Conservation (phyloP, 2,888 invertebrate genomes). For the Alcis repandata region DNA sequence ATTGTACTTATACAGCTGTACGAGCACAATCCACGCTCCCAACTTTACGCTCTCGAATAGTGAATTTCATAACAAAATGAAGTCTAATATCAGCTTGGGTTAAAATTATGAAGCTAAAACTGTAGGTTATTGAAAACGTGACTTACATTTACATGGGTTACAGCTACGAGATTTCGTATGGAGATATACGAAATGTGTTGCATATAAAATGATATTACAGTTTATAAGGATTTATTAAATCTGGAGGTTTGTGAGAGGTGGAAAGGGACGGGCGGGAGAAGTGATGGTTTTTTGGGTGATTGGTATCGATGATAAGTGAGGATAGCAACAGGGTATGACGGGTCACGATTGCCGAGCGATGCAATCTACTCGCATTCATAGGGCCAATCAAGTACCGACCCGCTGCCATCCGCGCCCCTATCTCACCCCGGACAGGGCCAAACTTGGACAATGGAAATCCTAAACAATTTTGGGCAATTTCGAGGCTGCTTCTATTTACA, state of each 20-base stretch:
- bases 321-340: conserved; percentile 46
- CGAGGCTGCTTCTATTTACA: too few species aligned
- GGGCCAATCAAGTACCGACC: conserved; percentile 84
- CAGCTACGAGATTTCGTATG: conserved; percentile 73
- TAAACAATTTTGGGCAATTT: neutral
- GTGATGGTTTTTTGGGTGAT: conserved; percentile 38
- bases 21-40: conserved; percentile 30
- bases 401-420: conserved; percentile 75
- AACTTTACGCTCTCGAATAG: conserved; percentile 48
- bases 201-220: conserved; percentile 52
- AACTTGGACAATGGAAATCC: conserved; percentile 26
- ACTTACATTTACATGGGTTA: conserved; percentile 84
- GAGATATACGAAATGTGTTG: conserved; percentile 58
- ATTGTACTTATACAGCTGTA: conserved; percentile 18
- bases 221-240: conserved; percentile 51
- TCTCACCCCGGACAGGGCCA: conserved; percentile 58
- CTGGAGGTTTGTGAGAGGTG: conserved; percentile 43
- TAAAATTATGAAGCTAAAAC: conserved; percentile 86
- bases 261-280: conserved; percentile 42
- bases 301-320: conserved; percentile 47
- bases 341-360: conserved; percentile 59
- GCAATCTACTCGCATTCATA: conserved; percentile 86
- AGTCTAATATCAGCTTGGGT: conserved; percentile 82
- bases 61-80: conserved; percentile 83
- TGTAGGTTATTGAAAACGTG: conserved; percentile 87